Base-by-base conservation (phyloP, 1,140 invertebrate genomes). In the Agrilus planipennis region DNA sequence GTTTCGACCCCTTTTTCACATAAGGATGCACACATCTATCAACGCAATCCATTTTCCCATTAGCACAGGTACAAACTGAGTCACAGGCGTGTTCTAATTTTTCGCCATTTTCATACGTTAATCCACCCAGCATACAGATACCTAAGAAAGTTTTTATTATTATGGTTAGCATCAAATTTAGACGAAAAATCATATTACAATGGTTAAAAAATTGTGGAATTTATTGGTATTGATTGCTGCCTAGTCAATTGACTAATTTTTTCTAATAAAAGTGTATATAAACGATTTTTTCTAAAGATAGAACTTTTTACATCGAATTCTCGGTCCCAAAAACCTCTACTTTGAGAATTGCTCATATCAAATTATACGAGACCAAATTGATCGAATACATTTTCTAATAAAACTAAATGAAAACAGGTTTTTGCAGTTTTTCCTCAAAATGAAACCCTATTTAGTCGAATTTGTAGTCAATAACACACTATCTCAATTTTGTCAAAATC, bases 21-120 rank as follows among this genome's bases (percentile, higher is more conserved):
- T 70, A 77, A 3, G 76, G 73, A 10, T 63, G 64, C 21, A 58
- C 57, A 53, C 82, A 86, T 16, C 79, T 60, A 0, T 80, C 76
- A n/a, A 69, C 65, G 53, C 82, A 86, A 44, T 78, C 67, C 54
- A 69, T 72, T 32, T 64, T 63, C 5, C 80, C 81, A 15, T 71
- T 60, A 0, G 54, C 53, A 51, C 82, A 86, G 3, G 70, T 70
- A 50, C 82, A 85, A 1, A 71, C 67, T 42, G 83, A 79, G 39
- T 83, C 78, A 53, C 82, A 86, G 15, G 70, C 78, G 18, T 72
- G 66, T 21, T 74, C 63, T 41, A 84, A 64, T 46, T 67, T 72
- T 45, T 83, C 77, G 5, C 80, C 81, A 38, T 62, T 55, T 27
- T 57, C 50, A 42, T 62, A 62, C 1, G 58, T 62, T 29, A 60